A percentile compares a stretch with the other conserved stretches of the same genome.
phyloP scores from a whole-genome alignment of 2,888 invertebrate species.

The Cryptocheilus praepositus region DNA sequence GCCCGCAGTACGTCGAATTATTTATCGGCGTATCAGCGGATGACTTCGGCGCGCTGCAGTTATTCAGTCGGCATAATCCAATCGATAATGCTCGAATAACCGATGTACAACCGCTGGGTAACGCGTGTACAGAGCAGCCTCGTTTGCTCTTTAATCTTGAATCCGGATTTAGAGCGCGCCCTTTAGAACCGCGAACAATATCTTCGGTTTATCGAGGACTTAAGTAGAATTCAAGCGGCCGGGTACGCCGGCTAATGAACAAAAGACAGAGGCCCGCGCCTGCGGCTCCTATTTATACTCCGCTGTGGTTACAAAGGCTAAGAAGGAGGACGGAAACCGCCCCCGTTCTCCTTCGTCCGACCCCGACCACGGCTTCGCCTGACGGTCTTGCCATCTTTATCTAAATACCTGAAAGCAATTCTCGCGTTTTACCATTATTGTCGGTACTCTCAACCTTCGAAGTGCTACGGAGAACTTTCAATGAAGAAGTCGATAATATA shows the following conservation, averaged over 20 bases:
- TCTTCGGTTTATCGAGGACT: constrained; percentile 36
- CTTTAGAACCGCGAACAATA: constrained; percentile 24
- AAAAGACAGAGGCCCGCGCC: constrained; percentile 22
- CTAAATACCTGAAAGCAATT: constrained; percentile 25
- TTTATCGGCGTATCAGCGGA: too few relatives aligned
- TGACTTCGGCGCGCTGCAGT: too few relatives aligned
- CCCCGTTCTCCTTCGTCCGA: not conserved
- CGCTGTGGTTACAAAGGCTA: constrained; percentile 29
- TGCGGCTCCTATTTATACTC: constrained; percentile 30
- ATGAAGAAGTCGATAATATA: too few relatives aligned
- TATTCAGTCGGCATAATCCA: too few relatives aligned
- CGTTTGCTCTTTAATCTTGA: constrained; percentile 16
- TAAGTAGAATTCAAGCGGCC: constrained; percentile 28
- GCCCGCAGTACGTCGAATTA: too few relatives aligned
- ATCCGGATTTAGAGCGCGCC: constrained; percentile 21
- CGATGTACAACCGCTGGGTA: too few relatives aligned
- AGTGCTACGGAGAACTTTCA: too few relatives aligned
- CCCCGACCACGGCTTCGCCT: not conserved
- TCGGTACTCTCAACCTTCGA: not conserved
- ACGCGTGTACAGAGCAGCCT: not conserved
- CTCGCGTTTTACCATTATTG: not conserved
- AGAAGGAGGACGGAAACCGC: constrained; percentile 25
- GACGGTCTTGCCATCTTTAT: constrained; percentile 21
- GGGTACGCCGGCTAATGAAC: constrained; percentile 34
- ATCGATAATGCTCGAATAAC: too few relatives aligned